Conservation (phyloP, 2,888 invertebrate genomes). For the Pachliopta kotzebuea region DNA sequence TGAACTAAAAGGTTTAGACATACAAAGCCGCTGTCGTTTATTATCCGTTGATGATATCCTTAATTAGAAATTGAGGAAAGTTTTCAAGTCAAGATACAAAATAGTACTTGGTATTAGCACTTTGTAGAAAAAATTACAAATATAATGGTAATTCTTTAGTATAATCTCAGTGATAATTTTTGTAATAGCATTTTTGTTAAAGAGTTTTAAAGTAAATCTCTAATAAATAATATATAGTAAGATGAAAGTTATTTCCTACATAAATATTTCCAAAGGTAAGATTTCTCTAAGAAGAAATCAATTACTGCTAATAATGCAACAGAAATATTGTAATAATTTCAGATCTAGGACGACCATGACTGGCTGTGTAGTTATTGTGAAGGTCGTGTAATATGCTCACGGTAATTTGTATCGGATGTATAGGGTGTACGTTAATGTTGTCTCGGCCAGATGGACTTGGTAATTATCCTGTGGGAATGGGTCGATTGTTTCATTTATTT, state of each 20-base stretch:
- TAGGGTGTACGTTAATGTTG: conserved; percentile 9
- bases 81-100: conserved; percentile 22
- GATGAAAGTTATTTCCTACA: conserved; percentile 35
- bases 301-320: conserved; percentile 59
- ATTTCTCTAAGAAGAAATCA: conserved; percentile 51
- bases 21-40: conserved; percentile 35
- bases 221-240: conserved; percentile 25
- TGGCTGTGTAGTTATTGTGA: conserved; percentile 8
- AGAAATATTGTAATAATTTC: conserved; percentile 39
- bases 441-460: conserved; percentile 46
- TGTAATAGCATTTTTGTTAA: conserved; percentile 37
- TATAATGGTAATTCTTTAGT: neutral
- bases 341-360: conserved; percentile 26
- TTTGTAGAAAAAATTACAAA: conserved; percentile 10
- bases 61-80: conserved; percentile 25
- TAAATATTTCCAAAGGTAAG: conserved; percentile 38
- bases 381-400: conserved; percentile 7
- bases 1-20: conserved; percentile 37
- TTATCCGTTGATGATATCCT: conserved; percentile 32
- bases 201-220: conserved; percentile 30
- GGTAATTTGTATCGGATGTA: conserved; percentile 3
- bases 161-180: conserved; percentile 1
- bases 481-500: conserved; percentile 43
- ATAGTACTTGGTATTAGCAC: conserved; percentile 5
- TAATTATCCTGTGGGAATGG: conserved; percentile 59